These are phyloP conservation scores for Turnix velox DNA, from an alignment of 2,113 vertebrate genomes.

Conservation along the genomic window DNA sequence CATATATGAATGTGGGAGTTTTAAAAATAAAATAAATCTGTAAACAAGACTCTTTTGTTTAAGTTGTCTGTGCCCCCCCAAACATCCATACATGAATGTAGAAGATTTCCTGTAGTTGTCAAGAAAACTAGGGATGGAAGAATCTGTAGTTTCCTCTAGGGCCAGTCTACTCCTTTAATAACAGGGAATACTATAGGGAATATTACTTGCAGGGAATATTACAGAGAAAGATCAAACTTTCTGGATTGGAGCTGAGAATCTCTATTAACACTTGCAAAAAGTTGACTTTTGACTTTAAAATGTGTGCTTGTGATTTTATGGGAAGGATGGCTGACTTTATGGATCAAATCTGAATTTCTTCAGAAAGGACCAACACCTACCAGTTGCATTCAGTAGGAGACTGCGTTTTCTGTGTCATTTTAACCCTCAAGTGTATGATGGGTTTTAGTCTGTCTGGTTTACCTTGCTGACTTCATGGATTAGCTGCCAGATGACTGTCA, in stretches of 20 bases:
- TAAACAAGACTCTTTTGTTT: background rate
- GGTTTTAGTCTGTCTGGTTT: background rate
- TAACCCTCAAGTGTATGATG: background rate
- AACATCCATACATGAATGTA: background rate
- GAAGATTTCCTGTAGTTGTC: background rate
- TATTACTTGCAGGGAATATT: background rate
- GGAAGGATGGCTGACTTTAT: background rate
- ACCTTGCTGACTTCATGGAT: background rate
- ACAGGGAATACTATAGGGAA: background rate
- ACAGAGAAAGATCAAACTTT: background rate
- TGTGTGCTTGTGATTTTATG: background rate
- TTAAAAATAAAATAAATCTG: background rate
- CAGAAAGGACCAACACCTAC: background rate
- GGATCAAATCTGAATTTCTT: background rate
- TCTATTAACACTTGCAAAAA: background rate
- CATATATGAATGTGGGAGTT: background rate
- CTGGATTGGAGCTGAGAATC: background rate
- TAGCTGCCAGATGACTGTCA: background rate
- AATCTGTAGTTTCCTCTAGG: background rate
- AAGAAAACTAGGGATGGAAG: background rate
- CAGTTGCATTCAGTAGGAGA: rapidly evolving
- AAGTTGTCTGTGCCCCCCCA: background rate
- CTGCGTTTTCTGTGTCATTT: background rate
- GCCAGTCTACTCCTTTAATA: background rate
- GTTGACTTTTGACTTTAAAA: background rate